Percentiles rank a stretch among this genome's conserved stretches.
phyloP scores from a whole-genome alignment of 2,888 invertebrate genomes.

The Spodoptera picta region DNA sequence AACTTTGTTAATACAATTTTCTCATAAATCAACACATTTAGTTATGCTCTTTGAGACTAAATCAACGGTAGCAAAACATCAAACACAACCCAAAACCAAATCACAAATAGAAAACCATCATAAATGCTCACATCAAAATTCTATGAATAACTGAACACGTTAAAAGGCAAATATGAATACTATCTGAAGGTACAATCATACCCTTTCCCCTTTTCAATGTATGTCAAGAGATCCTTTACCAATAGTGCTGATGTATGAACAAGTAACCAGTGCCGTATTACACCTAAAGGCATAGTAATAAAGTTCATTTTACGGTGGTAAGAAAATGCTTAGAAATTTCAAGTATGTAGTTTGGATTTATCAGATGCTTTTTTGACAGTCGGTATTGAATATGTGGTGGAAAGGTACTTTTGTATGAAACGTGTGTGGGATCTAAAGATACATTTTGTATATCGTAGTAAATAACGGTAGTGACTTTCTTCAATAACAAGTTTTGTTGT shows the following conservation, averaged over 20 bases:
- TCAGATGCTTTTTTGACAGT: slow-evolving; percentile 53
- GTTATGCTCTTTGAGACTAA: no score
- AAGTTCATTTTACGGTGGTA: slow-evolving; percentile 7
- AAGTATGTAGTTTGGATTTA: slow-evolving; percentile 58
- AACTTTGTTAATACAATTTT: no score
- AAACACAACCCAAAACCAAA: slow-evolving; percentile 18
- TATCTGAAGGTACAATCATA: slow-evolving; percentile 71
- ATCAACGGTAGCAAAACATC: no score
- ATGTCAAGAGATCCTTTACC: slow-evolving; percentile 59
- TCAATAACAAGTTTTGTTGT: fast-evolving
- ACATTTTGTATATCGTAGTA: background rate
- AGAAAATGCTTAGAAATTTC: slow-evolving; percentile 13
- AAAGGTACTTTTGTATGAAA: slow-evolving; percentile 30
- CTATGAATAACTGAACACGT: slow-evolving; percentile 81
- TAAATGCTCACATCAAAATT: slow-evolving; percentile 67
- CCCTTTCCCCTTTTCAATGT: slow-evolving; percentile 60
- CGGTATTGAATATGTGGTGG: slow-evolving; percentile 24
- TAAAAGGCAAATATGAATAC: slow-evolving; percentile 71
- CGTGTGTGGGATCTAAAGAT: slow-evolving; percentile 12
- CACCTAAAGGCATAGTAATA: slow-evolving; percentile 5
- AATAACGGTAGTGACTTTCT: background rate
- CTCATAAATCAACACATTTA: no score
- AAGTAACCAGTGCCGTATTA: background rate
- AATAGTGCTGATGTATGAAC: slow-evolving; percentile 54
- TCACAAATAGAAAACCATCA: slow-evolving; percentile 51